Evolutionary conservation across 1,140 invertebrate genomes (phyloP).

Genomic region (Whitmania pigra): DNA sequence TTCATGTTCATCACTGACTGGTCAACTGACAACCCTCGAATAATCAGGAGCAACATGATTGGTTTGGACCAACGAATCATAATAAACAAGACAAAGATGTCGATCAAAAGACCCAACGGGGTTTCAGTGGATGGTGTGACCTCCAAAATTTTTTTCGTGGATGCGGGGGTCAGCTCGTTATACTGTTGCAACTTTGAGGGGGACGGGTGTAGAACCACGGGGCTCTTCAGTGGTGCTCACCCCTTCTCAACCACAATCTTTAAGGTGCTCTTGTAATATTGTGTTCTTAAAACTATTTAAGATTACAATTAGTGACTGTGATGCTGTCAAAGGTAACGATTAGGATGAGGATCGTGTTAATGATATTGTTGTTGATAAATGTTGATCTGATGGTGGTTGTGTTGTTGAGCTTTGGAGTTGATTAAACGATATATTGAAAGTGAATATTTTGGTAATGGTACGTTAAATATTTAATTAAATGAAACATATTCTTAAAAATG

Average conservation of each 20-base stretch:
- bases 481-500: too few relatives aligned
- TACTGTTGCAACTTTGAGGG: neutral
- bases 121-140: slow-evolving; percentile 32
- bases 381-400: too few relatives aligned
- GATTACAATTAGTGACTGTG: too few relatives aligned
- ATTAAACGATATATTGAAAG: too few relatives aligned
- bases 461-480: too few relatives aligned
- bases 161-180: neutral
- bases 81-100: slow-evolving; percentile 23
- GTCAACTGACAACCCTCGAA: slow-evolving; percentile 69
- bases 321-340: too few relatives aligned
- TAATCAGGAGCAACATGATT: slow-evolving; percentile 82
- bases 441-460: too few relatives aligned
- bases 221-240: neutral
- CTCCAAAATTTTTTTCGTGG: neutral
- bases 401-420: too few relatives aligned
- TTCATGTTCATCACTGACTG: slow-evolving; percentile 73
- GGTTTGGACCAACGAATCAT: slow-evolving; percentile 44
- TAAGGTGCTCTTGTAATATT: neutral
- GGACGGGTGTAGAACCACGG: neutral
- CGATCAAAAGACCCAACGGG: slow-evolving; percentile 31
- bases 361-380: too few relatives aligned
- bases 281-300: too few relatives aligned
- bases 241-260: neutral
- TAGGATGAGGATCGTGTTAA: too few relatives aligned